Conservation (phyloP, 2,888 invertebrate genomes). For the Trachelus iudaicus region DNA sequence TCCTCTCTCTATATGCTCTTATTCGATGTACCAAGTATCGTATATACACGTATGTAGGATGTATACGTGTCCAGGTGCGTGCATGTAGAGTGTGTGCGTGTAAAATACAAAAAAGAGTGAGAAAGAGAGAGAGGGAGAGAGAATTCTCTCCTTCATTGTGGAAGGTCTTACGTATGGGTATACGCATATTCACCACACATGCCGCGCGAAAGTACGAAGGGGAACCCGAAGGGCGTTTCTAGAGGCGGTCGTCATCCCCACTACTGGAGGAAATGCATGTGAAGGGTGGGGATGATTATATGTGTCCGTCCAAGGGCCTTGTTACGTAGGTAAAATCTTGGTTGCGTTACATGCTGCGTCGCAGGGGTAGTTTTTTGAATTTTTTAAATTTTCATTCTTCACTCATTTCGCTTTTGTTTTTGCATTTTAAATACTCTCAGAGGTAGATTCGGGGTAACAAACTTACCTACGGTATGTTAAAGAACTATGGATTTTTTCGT, state of each 20-base stretch:
- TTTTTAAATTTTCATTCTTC: background rate
- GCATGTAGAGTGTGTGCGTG: too few species aligned
- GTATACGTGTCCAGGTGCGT: constrained; percentile 1
- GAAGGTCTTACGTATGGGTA: background rate
- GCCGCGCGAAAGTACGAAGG: constrained; percentile 28
- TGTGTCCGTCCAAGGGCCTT: constrained; percentile 2
- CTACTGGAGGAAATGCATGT: constrained; percentile 38
- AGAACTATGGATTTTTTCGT: too few species aligned
- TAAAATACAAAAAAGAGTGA: background rate
- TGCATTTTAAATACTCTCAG: background rate
- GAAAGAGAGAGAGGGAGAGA: background rate
- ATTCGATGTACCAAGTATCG: background rate
- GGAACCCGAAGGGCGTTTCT: constrained; percentile 63
- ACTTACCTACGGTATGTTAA: too few species aligned
- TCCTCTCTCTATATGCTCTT: background rate
- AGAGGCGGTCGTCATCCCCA: constrained; percentile 63
- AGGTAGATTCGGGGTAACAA: too few species aligned
- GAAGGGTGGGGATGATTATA: constrained; percentile 22
- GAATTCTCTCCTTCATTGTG: background rate
- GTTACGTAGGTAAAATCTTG: constrained; percentile 4
- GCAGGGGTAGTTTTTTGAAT: too few species aligned
- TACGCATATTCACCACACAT: background rate
- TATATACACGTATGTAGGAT: background rate
- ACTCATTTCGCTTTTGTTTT: background rate
- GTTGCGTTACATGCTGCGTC: too few species aligned